Percentiles rank a stretch among this genome's conserved stretches.
Evolutionary conservation across 35 echinoderm and acorn worm genomes (phyloP).

Genomic region (Patiria miniata): DNA sequence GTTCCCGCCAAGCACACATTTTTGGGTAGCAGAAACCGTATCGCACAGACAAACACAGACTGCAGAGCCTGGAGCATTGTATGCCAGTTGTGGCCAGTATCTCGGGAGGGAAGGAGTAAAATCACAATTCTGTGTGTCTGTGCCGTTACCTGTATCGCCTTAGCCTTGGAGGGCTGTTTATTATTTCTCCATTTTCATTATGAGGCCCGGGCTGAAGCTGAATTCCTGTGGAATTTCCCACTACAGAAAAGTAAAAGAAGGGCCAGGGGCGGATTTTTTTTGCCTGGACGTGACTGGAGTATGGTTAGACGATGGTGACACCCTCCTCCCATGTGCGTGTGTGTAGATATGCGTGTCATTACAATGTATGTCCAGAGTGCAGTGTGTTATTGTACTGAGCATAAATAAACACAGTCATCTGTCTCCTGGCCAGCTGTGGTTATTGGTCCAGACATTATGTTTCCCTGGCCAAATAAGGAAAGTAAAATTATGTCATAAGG

Average conservation of each 20-base stretch:
- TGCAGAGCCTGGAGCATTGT: too few species aligned
- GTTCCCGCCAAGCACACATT: neutral
- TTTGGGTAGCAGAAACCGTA: neutral
- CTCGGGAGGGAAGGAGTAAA: neutral
- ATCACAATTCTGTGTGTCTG: neutral
- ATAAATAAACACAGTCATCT: slow-evolving; percentile 9
- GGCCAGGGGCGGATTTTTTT: neutral
- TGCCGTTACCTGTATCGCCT: neutral
- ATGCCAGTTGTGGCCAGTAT: neutral
- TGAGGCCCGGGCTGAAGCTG: neutral
- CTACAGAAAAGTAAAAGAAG: neutral
- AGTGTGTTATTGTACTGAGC: slow-evolving; percentile 15
- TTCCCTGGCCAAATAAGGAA: slow-evolving; percentile 17
- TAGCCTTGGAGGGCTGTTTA: neutral
- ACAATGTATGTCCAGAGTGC: neutral
- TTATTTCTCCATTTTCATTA: slow-evolving; percentile 2
- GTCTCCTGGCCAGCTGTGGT: slow-evolving; percentile 1
- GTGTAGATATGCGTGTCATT: slow-evolving; percentile 2
- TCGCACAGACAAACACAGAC: neutral
- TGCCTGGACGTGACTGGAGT: neutral
- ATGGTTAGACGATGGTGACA: neutral
- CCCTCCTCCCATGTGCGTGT: neutral
- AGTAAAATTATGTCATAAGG: neutral
- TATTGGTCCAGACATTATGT: neutral
- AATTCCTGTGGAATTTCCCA: slow-evolving; percentile 19